Conservation (phyloP, 2,113 vertebrate genomes). For the Stigmatopora argus region DNA sequence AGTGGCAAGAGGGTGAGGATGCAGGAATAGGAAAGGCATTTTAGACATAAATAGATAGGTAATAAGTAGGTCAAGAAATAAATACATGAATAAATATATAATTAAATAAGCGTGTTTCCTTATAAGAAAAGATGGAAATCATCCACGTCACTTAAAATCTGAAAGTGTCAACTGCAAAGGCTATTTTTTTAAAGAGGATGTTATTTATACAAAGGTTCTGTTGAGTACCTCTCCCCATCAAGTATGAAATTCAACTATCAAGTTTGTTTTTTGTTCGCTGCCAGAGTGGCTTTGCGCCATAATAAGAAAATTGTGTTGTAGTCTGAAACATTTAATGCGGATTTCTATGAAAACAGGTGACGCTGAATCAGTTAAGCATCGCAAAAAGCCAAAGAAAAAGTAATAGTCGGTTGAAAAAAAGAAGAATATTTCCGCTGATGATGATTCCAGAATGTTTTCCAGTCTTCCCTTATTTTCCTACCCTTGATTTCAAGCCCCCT, state of each 20-base stretch:
- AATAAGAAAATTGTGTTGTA: neutral
- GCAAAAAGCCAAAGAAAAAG: neutral
- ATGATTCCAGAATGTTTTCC: neutral
- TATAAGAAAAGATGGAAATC: neutral
- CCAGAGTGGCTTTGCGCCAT: neutral
- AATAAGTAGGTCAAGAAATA: too few species aligned
- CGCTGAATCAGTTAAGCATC: neutral
- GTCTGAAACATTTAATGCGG: neutral
- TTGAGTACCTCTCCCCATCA: neutral
- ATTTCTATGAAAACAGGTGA: too few species aligned
- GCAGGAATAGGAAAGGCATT: too few species aligned
- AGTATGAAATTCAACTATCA: neutral
- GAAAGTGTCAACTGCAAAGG: neutral
- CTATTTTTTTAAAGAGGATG: neutral
- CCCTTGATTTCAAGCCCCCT: neutral
- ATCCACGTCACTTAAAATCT: neutral
- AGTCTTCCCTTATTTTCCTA: neutral
- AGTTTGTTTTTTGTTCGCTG: neutral
- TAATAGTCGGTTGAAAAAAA: neutral
- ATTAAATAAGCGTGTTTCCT: too few species aligned
- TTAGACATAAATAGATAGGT: too few species aligned
- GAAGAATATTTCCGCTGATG: neutral
- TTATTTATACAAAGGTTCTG: neutral
- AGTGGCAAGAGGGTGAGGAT: too few species aligned
- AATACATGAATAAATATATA: too few species aligned